These are phyloP conservation scores for Eupithecia centaureata DNA, from an alignment of 2,888 invertebrate genomes.

Conservation along the genomic window DNA sequence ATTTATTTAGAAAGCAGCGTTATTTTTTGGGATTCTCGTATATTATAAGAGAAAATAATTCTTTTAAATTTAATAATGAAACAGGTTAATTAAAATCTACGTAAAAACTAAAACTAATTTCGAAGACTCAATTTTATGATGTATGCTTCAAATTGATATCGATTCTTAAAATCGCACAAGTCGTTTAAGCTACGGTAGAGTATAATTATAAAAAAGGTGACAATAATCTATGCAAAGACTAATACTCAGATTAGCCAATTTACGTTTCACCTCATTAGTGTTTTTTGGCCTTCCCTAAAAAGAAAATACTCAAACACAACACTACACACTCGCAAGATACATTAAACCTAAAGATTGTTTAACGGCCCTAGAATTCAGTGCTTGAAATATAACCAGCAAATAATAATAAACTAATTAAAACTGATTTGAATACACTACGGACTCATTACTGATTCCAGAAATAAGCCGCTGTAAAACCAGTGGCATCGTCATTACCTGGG, in stretches of 20 bases:
- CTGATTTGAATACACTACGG: slow-evolving; percentile 23
- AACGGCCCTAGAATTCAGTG: background rate
- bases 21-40: background rate
- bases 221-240: too few species aligned
- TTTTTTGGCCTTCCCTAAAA: too few species aligned
- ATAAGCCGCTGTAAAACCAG: slow-evolving; percentile 37
- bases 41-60: background rate
- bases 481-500: slow-evolving; percentile 30
- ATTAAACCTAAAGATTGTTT: background rate
- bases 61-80: background rate
- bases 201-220: too few species aligned
- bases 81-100: background rate
- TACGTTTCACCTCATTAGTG: too few species aligned
- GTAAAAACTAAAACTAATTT: background rate
- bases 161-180: background rate
- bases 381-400: background rate
- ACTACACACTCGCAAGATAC: background rate
- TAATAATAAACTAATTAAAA: slow-evolving; percentile 12
- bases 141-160: background rate
- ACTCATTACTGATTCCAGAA: slow-evolving; percentile 43
- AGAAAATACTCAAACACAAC: background rate
- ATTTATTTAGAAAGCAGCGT: slow-evolving; percentile 3
- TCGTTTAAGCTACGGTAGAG: background rate
- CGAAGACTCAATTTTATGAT: too few species aligned
- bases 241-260: too few species aligned